phyloP scores from a whole-genome alignment of 1,140 invertebrate genomes.

The Idris sp. region DNA sequence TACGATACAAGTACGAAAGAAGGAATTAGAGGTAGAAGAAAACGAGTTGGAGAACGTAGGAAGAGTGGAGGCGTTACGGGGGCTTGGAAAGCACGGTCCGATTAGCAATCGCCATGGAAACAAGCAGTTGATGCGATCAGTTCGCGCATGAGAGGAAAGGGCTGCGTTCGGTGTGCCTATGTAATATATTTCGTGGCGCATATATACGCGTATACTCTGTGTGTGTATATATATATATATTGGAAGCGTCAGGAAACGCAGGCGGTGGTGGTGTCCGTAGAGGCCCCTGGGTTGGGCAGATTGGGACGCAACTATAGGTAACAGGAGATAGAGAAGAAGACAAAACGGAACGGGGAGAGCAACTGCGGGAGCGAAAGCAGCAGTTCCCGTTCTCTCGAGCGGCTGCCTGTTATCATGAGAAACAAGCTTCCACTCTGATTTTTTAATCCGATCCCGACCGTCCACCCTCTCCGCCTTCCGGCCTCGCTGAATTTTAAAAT shows the following conservation, averaged over 20 bases:
- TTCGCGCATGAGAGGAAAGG: constrained; percentile 75
- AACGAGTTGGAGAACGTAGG: constrained; percentile 45
- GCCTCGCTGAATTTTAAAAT: constrained; percentile 78
- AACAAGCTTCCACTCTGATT: constrained; percentile 80
- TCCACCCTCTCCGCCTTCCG: constrained; percentile 60
- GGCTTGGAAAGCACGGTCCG: constrained; percentile 74
- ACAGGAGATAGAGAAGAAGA: constrained; percentile 59
- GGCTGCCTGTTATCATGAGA: constrained; percentile 78
- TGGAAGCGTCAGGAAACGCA: constrained; percentile 65
- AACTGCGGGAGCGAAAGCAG: constrained; percentile 75
- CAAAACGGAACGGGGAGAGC: constrained; percentile 60
- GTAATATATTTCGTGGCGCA: constrained; percentile 60
- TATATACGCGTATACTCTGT: constrained; percentile 28
- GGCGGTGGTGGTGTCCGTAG: constrained; percentile 58
- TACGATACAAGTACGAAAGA: too few species aligned
- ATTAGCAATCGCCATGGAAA: constrained; percentile 82
- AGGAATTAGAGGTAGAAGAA: constrained; percentile 43
- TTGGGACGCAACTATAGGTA: constrained; percentile 58
- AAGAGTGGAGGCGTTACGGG: constrained; percentile 69
- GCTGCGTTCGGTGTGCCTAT: constrained; percentile 65
- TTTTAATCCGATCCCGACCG: constrained; percentile 78
- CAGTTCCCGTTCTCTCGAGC: constrained; percentile 73
- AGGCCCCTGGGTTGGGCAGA: constrained; percentile 46
- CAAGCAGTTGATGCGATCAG: constrained; percentile 81
- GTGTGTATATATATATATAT: constrained; percentile 61